phyloP scores from a whole-genome alignment of 2,113 vertebrate genomes.

The Gnathochromis pfefferi region DNA sequence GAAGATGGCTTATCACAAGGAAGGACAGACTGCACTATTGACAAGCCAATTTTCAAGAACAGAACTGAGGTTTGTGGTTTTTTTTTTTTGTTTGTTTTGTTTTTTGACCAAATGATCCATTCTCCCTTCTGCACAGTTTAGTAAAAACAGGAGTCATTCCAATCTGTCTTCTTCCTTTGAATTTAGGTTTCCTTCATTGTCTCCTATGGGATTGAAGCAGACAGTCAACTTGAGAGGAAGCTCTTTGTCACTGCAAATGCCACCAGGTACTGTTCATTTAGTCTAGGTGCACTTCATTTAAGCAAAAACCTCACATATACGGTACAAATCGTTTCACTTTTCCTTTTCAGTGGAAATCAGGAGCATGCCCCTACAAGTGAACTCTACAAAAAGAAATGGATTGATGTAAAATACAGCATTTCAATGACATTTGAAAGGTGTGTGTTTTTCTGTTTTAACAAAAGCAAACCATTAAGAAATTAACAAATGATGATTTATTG shows the following conservation, averaged over 20 bases:
- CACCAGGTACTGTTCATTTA: not conserved
- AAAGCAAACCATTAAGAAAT: not conserved
- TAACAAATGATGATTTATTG: not conserved
- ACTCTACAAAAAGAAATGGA: not conserved
- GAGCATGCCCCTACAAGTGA: not conserved
- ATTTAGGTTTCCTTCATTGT: not conserved
- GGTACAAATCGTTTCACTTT: not conserved
- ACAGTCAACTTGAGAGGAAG: not conserved
- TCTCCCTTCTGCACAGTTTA: not conserved
- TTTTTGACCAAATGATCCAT: not conserved
- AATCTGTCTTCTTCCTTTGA: not conserved
- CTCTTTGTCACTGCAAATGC: not conserved
- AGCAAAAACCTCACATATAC: not conserved
- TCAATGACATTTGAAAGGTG: fast-evolving
- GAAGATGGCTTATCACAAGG: not conserved
- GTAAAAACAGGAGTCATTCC: not conserved
- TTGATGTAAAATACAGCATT: not conserved
- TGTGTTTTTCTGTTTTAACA: not conserved
- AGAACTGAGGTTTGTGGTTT: not conserved
- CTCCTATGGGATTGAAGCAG: not conserved
- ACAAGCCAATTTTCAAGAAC: not conserved
- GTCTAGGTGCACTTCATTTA: not conserved
- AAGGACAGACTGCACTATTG: not conserved
- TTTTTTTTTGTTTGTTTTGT: fast-evolving
- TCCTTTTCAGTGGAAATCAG: not conserved